Conservation (phyloP, 2,888 invertebrate species). For the Morpho deidamia region DNA sequence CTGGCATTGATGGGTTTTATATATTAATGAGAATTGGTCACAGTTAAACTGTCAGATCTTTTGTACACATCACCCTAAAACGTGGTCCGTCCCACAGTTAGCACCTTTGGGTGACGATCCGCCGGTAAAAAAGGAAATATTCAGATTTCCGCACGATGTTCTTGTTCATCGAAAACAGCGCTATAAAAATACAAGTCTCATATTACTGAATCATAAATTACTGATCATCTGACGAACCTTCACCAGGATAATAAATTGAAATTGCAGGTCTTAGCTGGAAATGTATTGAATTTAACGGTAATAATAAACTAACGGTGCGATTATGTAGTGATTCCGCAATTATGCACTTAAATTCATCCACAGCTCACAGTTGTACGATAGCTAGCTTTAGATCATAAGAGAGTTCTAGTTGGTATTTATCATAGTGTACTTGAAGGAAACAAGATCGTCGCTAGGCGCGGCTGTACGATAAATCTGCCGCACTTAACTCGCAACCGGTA, state of each 20-base stretch:
- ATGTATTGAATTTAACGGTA: constrained; percentile 20
- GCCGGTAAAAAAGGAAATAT: no score
- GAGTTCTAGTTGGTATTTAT: constrained; percentile 33
- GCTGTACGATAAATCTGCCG: constrained; percentile 73
- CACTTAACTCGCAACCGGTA: constrained; percentile 77
- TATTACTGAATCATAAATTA: no score
- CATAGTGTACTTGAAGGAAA: constrained; percentile 49
- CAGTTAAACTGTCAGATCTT: no score
- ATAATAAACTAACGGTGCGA: constrained; percentile 19
- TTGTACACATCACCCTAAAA: no score
- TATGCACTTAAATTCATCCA: constrained; percentile 19
- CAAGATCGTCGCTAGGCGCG: constrained; percentile 65
- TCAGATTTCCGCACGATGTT: no score
- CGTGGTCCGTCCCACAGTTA: no score
- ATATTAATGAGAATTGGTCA: no score
- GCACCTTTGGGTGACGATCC: no score
- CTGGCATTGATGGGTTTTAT: no score
- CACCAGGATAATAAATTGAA: neutral
- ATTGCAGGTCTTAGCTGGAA: constrained; percentile 7
- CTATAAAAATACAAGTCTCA: no score
- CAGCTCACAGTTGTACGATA: constrained; percentile 6
- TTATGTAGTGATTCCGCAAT: constrained; percentile 20
- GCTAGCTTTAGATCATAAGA: constrained; percentile 25
- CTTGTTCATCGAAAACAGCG: no score
- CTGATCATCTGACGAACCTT: neutral